Conservation (phyloP, 2,797 vertebrate genomes). For the Hypotaenidia okinawae region DNA sequence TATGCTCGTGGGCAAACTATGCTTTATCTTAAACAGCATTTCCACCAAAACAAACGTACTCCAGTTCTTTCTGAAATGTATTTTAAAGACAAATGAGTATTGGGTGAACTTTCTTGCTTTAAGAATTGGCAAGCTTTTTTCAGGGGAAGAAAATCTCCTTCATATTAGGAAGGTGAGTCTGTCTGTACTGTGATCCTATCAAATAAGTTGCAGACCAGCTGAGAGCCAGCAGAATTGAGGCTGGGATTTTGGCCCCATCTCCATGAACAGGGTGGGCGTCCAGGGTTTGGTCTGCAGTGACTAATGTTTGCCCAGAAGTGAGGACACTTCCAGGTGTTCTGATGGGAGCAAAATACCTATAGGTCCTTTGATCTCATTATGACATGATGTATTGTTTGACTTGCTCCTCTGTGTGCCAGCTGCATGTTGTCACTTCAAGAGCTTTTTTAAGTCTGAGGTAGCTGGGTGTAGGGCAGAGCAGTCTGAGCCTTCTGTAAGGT, state of each 20-base stretch:
- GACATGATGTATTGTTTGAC: neutral
- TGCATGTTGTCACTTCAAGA: neutral
- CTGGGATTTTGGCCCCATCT: neutral
- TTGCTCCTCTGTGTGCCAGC: neutral
- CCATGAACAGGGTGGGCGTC: neutral
- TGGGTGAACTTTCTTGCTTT: neutral
- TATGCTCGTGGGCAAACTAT: neutral
- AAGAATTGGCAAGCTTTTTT: neutral
- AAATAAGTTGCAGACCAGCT: neutral
- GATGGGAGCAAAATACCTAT: neutral
- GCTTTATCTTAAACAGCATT: neutral
- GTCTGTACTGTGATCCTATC: neutral
- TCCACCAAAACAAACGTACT: neutral
- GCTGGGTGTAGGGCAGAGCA: neutral
- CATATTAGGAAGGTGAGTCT: neutral
- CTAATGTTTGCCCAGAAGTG: neutral
- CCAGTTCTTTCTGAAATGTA: neutral
- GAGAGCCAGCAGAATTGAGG: neutral
- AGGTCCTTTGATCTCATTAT: fast-evolving
- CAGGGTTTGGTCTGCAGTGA: neutral
- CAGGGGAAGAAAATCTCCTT: neutral
- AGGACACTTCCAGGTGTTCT: neutral
- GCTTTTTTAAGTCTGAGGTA: neutral
- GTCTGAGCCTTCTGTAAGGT: neutral
- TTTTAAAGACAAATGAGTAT: neutral